Evolutionary conservation across 2,888 invertebrate genomes (phyloP), one percentile per base, ranked within the genome.

Genomic region (Dyspetes luteomarginatus): DNA sequence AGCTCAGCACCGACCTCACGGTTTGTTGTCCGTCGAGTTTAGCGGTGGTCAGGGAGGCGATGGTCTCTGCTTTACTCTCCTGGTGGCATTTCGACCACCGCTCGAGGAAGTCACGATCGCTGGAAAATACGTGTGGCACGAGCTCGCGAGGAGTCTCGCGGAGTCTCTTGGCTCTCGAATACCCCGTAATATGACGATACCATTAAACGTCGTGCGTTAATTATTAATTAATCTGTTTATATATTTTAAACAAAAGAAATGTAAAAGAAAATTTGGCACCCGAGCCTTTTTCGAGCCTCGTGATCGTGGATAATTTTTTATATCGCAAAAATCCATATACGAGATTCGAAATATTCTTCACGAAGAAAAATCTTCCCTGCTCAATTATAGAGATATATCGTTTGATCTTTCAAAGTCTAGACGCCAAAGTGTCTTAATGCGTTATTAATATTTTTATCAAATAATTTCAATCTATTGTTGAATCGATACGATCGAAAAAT

Each of bases 61-160:
- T 92, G 98, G 98, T 0, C 93, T 96, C 76, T 97, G 97, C 87
- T 92, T 98, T 19, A 96, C 97, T 55, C 91, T 98, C 45, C 93
- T 98, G 62, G 96, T 98, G 12, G 96, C 97, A 0, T 97, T 98
- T 89, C 94, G 97, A 83, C 94, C 96, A 36, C 96, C 97, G 0
- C 92, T 98, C 28, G 98, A 98, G 93, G 97, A 97, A 89, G 97
- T 97, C 0, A 95, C 96, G 7, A 94, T 97, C 3, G 96, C 96
- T 88, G 97, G 97, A 75, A 97, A 97, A 92, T 98, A 97, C 92
- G 95, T 96, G 12, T 98, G 98, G 98, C 96, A 97, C 86, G 97
- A 97, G 92, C 92, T 97, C 52, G 94, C 95, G 28, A 93, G 94
- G 86, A 94, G 95, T 52, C 92, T 96, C 41, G 96, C 96, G 65